A percentile compares a stretch with the other conserved stretches of the same genome.
Evolutionary conservation across 1,140 invertebrate species (phyloP).

Genomic region (Nasonia giraulti): DNA sequence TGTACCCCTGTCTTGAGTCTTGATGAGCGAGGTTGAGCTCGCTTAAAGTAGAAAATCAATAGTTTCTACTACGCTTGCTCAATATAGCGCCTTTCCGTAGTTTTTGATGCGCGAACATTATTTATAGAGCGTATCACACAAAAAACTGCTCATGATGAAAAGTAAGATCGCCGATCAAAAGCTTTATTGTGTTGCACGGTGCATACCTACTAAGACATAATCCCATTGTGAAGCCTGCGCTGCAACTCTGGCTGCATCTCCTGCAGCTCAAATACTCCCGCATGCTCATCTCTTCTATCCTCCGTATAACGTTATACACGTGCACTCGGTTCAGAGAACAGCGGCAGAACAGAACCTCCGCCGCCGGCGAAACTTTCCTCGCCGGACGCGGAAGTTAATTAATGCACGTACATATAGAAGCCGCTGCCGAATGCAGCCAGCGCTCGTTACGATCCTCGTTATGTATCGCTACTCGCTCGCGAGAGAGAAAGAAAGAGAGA

Average conservation of each 20-base stretch:
- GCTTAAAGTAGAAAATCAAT: not conserved
- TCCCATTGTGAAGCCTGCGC: not conserved
- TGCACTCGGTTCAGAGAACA: not conserved
- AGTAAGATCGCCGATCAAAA: too few species aligned
- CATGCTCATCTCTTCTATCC: not conserved
- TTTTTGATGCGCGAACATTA: not conserved
- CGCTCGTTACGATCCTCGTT: slow-evolving; percentile 32
- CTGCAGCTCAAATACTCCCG: not conserved
- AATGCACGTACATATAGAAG: slow-evolving; percentile 22
- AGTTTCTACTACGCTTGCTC: not conserved
- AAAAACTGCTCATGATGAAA: not conserved
- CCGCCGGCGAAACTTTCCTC: slow-evolving; percentile 39
- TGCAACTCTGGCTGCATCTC: not conserved
- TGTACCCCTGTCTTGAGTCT: not conserved
- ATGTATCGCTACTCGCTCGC: not conserved
- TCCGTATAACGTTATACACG: not conserved
- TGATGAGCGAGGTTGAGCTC: not conserved
- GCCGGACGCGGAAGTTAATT: slow-evolving; percentile 47
- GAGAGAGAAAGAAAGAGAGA: not conserved
- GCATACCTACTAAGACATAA: too few species aligned
- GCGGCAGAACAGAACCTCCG: not conserved
- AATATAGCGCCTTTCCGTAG: not conserved
- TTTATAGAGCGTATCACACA: not conserved
- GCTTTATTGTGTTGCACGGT: too few species aligned
- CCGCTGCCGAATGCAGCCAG: not conserved